These are phyloP conservation scores for Ceratina australensis DNA, from an alignment of 1,140 invertebrate species.

Conservation along the genomic window DNA sequence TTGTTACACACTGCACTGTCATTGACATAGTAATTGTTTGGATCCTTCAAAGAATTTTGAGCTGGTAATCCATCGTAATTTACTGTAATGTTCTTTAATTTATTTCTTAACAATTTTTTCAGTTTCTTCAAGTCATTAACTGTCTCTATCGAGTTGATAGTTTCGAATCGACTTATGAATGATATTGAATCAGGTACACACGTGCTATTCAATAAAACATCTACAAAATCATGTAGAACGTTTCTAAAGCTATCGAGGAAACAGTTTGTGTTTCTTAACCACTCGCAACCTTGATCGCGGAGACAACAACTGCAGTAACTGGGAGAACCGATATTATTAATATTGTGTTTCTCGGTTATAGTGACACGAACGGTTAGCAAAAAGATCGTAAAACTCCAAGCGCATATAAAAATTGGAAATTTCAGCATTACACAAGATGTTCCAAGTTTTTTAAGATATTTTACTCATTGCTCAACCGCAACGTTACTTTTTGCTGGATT, in stretches of 20 bases:
- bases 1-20: neutral
- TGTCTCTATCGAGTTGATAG: neutral
- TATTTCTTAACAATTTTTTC: neutral
- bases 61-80: neutral
- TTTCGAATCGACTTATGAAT: neutral
- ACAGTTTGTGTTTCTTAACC: neutral
- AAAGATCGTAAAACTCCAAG: conserved; percentile 42
- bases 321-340: neutral
- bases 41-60: neutral
- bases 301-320: neutral
- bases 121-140: neutral
- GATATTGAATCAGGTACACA: neutral
- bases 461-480: neutral
- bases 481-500: neutral
- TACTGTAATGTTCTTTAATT: neutral
- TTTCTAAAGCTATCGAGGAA: neutral
- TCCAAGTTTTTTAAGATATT: conserved; percentile 1
- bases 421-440: conserved; percentile 51
- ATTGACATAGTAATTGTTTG: neutral
- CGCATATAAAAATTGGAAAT: conserved; percentile 17
- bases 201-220: neutral
- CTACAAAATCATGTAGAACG: neutral
- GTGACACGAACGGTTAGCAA: neutral
- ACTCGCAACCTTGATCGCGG: neutral
- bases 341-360: conserved; percentile 9